phyloP scores from a whole-genome alignment of 2,888 invertebrate genomes.

The Sarcophaga caerulescens region DNA sequence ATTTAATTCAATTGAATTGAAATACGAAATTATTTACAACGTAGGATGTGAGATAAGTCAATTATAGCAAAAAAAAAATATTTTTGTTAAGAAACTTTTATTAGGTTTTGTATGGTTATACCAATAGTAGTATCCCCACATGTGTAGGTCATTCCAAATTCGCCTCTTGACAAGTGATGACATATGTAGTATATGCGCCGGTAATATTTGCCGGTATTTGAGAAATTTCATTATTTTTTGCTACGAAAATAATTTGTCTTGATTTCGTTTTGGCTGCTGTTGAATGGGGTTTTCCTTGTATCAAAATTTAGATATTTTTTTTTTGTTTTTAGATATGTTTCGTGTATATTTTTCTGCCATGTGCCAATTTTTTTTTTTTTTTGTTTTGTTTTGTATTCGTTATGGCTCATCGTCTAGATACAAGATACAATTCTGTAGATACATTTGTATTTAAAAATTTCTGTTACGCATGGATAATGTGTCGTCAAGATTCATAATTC shows the following conservation, averaged over 20 bases:
- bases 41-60: too few relatives aligned
- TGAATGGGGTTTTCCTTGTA: constrained; percentile 32
- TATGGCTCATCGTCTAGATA: constrained; percentile 17
- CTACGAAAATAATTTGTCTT: constrained; percentile 8
- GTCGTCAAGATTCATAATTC: constrained; percentile 29
- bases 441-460: background rate
- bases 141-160: constrained; percentile 19
- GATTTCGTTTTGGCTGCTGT: constrained; percentile 35
- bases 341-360: constrained; percentile 25
- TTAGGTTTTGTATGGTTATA: too few relatives aligned
- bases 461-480: constrained; percentile 31
- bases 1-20: background rate
- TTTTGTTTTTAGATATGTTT: constrained; percentile 11
- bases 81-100: too few relatives aligned
- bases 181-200: background rate
- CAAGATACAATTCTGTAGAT: background rate
- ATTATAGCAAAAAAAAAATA: too few relatives aligned
- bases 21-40: background rate
- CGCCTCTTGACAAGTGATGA: constrained; percentile 3
- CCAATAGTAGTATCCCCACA: too few relatives aligned
- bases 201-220: constrained; percentile 45
- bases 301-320: background rate
- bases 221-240: constrained; percentile 8
- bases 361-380: constrained; percentile 58
- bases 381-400: background rate